Conservation (phyloP, 2,888 invertebrate genomes). For the Harpalus rufipes region DNA sequence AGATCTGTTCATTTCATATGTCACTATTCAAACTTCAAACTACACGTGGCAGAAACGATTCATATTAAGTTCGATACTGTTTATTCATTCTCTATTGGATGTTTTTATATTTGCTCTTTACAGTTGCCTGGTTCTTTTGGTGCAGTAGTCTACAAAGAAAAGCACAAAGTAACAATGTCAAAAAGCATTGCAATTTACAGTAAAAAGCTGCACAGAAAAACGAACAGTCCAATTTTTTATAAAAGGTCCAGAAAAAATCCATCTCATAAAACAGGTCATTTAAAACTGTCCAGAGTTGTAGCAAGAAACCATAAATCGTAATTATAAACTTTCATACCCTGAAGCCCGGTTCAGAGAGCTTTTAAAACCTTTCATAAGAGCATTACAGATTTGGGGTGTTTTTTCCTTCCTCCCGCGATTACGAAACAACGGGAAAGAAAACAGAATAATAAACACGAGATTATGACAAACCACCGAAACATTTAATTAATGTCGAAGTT, state of each 20-base stretch:
- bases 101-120: not conserved
- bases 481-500: conserved; percentile 72
- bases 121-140: not conserved
- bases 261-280: conserved; percentile 27
- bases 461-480: conserved; percentile 69
- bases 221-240: not conserved
- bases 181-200: not conserved
- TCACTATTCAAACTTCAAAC: not conserved
- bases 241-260: not conserved
- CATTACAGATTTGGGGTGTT: conserved; percentile 57
- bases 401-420: conserved; percentile 22
- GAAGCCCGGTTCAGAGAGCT: conserved; percentile 16
- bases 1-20: not conserved
- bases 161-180: not conserved
- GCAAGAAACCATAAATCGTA: conserved; percentile 54
- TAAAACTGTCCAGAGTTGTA: conserved; percentile 26
- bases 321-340: conserved; percentile 63
- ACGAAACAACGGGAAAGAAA: conserved; percentile 56
- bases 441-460: conserved; percentile 65
- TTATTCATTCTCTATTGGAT: not conserved
- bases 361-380: conserved; percentile 64
- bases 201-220: not conserved
- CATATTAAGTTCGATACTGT: not conserved
- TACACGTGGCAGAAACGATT: not conserved
- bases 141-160: not conserved